Conservation (phyloP, 2,797 vertebrate genomes). For the Pseudomugil gertrudae region DNA sequence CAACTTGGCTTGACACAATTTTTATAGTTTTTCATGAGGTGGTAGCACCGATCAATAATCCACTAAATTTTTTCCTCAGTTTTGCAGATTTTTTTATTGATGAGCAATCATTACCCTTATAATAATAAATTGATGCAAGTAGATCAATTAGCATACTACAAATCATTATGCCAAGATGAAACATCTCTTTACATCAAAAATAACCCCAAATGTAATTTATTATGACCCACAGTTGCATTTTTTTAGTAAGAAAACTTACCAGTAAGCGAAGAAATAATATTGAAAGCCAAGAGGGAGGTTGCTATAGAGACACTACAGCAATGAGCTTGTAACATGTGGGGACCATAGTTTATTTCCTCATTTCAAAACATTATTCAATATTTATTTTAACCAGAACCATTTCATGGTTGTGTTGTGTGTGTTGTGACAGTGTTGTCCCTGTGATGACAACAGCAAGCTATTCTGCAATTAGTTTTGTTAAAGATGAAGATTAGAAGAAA, state of each 20-base stretch:
- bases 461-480: background rate
- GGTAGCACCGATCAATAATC: background rate
- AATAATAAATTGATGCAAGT: conserved; percentile 6
- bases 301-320: conserved; percentile 12
- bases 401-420: background rate
- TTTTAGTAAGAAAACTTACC: conserved; percentile 11
- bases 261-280: conserved; percentile 19
- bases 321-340: conserved; percentile 2
- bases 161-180: background rate
- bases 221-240: conserved; percentile 17
- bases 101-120: background rate
- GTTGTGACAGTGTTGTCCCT: background rate
- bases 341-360: conserved; percentile 6
- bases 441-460: background rate
- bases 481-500: background rate
- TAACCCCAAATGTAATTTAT: conserved; percentile 8
- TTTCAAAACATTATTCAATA: conserved; percentile 1
- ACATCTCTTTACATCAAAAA: background rate
- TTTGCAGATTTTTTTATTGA: conserved; percentile 5
- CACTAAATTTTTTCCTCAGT: background rate
- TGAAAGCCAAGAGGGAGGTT: conserved; percentile 11
- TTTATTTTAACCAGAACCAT: conserved; percentile 1
- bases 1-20: background rate
- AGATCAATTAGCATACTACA: background rate
- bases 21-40: too few relatives aligned